A percentile compares a stretch with the other conserved stretches of the same genome.
phyloP scores from a whole-genome alignment of 2,888 invertebrate species.

The Oeneis ivallda region DNA sequence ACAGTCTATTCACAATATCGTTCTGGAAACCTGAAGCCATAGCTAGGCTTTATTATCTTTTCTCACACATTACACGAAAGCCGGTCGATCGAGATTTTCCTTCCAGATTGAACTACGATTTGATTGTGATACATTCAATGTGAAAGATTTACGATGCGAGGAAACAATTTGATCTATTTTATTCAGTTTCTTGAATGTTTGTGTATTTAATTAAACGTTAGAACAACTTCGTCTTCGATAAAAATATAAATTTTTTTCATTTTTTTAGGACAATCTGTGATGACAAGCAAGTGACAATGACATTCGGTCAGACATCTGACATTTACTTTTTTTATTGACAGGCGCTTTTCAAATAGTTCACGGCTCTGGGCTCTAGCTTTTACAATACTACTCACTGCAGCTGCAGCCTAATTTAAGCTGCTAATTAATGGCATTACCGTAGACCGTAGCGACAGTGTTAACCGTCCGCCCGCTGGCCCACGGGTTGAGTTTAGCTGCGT shows the following conservation, averaged over 20 bases:
- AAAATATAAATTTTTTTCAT: slow-evolving; percentile 8
- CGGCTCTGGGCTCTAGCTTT: not conserved
- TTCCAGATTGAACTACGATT: not conserved
- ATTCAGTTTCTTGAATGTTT: not conserved
- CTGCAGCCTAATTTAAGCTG: too few relatives aligned
- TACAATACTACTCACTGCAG: too few relatives aligned
- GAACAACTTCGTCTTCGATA: not conserved
- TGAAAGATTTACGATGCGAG: not conserved
- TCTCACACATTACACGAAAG: slow-evolving; percentile 53
- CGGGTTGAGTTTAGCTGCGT: too few relatives aligned
- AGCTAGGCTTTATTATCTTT: slow-evolving; percentile 35
- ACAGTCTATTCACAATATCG: slow-evolving; percentile 67
- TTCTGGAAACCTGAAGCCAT: slow-evolving; percentile 76
- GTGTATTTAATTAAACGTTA: not conserved
- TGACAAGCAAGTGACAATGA: not conserved
- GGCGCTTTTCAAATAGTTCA: not conserved
- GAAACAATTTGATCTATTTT: not conserved
- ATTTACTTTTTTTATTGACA: not conserved
- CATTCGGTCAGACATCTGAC: not conserved
- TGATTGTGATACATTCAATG: not conserved
- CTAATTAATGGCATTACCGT: too few relatives aligned
- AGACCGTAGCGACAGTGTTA: too few relatives aligned
- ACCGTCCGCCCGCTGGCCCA: too few relatives aligned
- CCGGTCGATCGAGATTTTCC: slow-evolving; percentile 29
- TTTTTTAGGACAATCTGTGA: not conserved